A percentile compares a stretch with the other conserved stretches of the same genome.
Conservation (phyloP, 2,888 invertebrate genomes). For the Smittia sp. region DNA sequence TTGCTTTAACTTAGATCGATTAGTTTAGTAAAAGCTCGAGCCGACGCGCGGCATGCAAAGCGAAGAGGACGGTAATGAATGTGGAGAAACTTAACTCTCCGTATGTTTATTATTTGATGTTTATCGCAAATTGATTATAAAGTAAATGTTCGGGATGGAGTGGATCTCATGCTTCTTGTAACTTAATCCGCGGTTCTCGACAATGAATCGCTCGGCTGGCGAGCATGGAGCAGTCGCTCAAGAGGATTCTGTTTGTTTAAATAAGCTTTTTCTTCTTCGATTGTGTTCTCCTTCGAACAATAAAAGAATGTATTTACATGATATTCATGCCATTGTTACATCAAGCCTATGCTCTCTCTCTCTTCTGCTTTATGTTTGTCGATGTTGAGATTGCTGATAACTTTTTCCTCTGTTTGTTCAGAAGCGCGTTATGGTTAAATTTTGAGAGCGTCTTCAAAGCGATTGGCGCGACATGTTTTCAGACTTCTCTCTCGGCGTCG, state of each 20-base stretch:
- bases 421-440: background rate
- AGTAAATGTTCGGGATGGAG: background rate
- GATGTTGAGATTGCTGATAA: slow-evolving; percentile 15
- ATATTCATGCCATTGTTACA: slow-evolving; percentile 20
- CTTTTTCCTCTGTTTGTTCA: background rate
- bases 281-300: background rate
- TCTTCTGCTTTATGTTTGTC: background rate
- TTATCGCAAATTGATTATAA: slow-evolving; percentile 4
- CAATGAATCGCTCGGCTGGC: background rate
- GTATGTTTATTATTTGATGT: slow-evolving; percentile 21
- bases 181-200: background rate
- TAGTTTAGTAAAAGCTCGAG: background rate
- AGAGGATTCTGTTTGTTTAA: background rate
- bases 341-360: slow-evolving; percentile 1
- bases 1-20: background rate
- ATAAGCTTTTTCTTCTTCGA: background rate
- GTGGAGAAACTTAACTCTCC: slow-evolving; percentile 5
- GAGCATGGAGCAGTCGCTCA: background rate
- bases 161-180: background rate
- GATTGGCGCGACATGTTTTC: slow-evolving; percentile 2
- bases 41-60: background rate
- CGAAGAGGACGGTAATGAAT: background rate
- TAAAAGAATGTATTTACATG: slow-evolving; percentile 13
- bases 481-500: too few relatives aligned
- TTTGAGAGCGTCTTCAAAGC: slow-evolving; percentile 1